Evolutionary conservation across 1,140 invertebrate genomes (phyloP).

Genomic region (Zaprionus kolodkinae): DNA sequence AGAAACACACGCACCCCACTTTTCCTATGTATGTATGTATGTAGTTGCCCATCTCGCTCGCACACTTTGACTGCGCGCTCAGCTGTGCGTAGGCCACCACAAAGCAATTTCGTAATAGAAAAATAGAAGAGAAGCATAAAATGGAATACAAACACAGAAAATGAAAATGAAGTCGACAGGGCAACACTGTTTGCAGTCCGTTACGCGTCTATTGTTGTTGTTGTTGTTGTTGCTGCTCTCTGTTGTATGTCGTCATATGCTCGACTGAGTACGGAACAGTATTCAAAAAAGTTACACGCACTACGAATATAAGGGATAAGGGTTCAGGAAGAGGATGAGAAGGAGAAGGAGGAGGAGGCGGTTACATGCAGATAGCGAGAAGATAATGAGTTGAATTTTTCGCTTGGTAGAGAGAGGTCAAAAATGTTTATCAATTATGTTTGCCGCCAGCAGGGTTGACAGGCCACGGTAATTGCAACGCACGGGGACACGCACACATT

Average conservation of each 20-base stretch:
- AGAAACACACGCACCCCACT: conserved; percentile 38
- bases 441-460: conserved; percentile 56
- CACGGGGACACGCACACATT: not conserved
- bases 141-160: conserved; percentile 18
- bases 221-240: conserved; percentile 34
- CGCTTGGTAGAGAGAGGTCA: not conserved
- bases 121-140: conserved; percentile 36
- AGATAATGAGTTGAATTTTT: conserved; percentile 1
- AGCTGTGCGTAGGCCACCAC: conserved; percentile 58
- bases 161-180: conserved; percentile 53
- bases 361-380: too few species aligned
- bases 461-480: conserved; percentile 33
- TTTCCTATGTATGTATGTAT: conserved; percentile 6
- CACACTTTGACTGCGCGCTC: conserved; percentile 24
- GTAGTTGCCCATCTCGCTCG: conserved; percentile 23
- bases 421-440: conserved; percentile 69
- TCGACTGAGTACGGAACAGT: conserved; percentile 62
- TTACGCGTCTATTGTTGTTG: conserved; percentile 30
- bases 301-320: conserved; percentile 40
- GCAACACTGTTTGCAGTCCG: conserved; percentile 49
- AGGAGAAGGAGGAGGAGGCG: not conserved
- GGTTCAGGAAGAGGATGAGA: conserved; percentile 24
- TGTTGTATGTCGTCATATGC: too few species aligned
- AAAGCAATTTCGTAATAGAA: conserved; percentile 56
- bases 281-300: conserved; percentile 63